phyloP scores from a whole-genome alignment of 1,140 invertebrate species.

The Araneus ventricosus region DNA sequence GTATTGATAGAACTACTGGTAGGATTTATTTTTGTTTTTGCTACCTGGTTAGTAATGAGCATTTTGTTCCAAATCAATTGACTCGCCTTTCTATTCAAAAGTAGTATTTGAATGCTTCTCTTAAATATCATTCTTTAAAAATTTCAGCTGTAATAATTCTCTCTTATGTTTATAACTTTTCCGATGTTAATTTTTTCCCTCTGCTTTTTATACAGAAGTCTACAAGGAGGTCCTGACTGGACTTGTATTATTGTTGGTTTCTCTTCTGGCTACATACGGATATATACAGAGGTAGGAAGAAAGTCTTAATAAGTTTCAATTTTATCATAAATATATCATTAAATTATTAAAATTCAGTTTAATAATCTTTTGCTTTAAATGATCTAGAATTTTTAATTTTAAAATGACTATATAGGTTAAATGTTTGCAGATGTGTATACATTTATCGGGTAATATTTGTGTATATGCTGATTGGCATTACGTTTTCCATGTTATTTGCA shows the following conservation, averaged over 20 bases:
- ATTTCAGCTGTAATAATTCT: neutral
- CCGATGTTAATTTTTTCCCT: neutral
- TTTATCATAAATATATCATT: neutral
- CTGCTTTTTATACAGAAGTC: slow-evolving; percentile 79
- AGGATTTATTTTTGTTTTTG: too few species aligned
- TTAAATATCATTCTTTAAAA: neutral
- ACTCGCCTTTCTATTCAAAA: too few species aligned
- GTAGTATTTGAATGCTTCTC: neutral
- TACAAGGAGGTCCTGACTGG: slow-evolving; percentile 91
- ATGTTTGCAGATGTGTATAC: neutral
- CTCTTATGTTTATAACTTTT: neutral
- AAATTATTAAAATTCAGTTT: neutral
- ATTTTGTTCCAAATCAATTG: too few species aligned
- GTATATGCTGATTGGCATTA: too few species aligned
- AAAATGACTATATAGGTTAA: neutral
- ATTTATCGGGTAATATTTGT: neutral
- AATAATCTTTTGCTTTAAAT: neutral
- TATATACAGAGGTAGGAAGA: slow-evolving; percentile 89
- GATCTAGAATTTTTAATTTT: neutral
- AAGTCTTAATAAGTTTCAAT: neutral
- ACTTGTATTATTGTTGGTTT: slow-evolving; percentile 94
- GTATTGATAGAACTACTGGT: too few species aligned
- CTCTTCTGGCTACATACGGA: slow-evolving; percentile 89
- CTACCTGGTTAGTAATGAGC: too few species aligned
- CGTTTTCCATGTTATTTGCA: too few species aligned